Conservation (phyloP, 2,797 vertebrate genomes). For the Pangasius macronema region DNA sequence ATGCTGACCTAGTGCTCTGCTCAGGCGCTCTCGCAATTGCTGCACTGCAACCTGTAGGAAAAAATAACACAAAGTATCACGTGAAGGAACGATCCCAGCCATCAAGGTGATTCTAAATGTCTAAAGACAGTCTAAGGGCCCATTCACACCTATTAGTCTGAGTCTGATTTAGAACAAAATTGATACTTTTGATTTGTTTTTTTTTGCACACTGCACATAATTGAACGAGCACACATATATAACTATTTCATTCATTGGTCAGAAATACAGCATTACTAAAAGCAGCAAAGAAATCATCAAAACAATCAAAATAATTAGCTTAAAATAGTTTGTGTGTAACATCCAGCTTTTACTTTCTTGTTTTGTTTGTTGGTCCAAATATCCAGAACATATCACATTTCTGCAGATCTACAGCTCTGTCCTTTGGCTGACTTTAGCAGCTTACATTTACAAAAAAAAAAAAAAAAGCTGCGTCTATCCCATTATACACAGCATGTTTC, state of each 20-base stretch:
- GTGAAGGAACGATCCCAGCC: not conserved
- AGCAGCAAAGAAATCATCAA: too few relatives aligned
- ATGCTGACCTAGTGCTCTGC: conserved; percentile 82
- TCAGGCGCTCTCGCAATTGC: conserved; percentile 86
- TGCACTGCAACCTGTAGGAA: conserved; percentile 75
- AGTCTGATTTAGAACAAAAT: not conserved
- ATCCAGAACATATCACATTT: too few relatives aligned
- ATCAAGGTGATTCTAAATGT: not conserved
- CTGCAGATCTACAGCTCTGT: not conserved
- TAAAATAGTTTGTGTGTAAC: too few relatives aligned
- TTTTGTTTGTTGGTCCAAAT: not conserved
- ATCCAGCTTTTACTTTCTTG: not conserved
- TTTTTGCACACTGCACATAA: not conserved
- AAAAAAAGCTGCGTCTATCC: not conserved
- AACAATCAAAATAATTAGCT: too few relatives aligned
- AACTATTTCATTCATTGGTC: not conserved
- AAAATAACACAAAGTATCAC: not conserved
- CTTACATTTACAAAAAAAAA: not conserved
- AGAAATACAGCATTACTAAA: not conserved
- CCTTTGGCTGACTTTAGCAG: not conserved
- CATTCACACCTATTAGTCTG: not conserved
- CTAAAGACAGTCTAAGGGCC: not conserved
- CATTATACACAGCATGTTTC: not conserved
- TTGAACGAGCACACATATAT: not conserved
- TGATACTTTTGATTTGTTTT: not conserved